Percentiles rank a stretch among this genome's conserved stretches.
Evolutionary conservation across 2,888 invertebrate genomes (phyloP).

Genomic region (Zootermopsis nevadensis): DNA sequence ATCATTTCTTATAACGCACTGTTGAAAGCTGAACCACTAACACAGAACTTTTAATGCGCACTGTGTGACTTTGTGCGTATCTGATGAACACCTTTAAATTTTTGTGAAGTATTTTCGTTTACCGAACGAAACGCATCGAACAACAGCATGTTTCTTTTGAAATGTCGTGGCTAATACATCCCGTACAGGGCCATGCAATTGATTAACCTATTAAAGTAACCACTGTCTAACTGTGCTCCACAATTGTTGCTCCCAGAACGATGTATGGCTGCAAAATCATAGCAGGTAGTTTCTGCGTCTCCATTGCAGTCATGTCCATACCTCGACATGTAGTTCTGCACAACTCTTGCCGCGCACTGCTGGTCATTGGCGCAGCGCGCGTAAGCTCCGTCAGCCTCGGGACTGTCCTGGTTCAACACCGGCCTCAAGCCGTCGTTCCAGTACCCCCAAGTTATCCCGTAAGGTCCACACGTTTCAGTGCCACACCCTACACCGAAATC

Average conservation of each 20-base stretch:
- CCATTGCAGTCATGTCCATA: constrained; percentile 21
- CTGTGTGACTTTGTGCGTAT: too few species aligned
- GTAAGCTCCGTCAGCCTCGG: background rate
- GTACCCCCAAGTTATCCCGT: constrained; percentile 14
- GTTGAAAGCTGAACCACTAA: too few species aligned
- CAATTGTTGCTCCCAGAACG: background rate
- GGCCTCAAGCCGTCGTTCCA: background rate
- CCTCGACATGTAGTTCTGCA: constrained; percentile 24
- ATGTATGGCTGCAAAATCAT: constrained; percentile 10
- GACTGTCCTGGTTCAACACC: background rate
- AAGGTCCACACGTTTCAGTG: background rate
- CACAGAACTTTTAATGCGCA: too few species aligned
- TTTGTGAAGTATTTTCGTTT: too few species aligned
- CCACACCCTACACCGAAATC: background rate
- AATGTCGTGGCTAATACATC: too few species aligned
- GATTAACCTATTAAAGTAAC: background rate
- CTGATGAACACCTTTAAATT: too few species aligned
- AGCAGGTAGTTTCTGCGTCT: background rate
- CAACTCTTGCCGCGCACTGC: background rate
- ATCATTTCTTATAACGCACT: too few species aligned
- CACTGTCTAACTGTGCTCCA: background rate
- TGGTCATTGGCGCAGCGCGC: background rate
- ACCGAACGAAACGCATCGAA: too few species aligned
- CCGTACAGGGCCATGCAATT: background rate
- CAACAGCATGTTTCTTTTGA: too few species aligned